Percentiles rank a stretch among this genome's conserved stretches.
Conservation (phyloP, 2,113 vertebrate genomes). For the Nerophis lumbriciformis region DNA sequence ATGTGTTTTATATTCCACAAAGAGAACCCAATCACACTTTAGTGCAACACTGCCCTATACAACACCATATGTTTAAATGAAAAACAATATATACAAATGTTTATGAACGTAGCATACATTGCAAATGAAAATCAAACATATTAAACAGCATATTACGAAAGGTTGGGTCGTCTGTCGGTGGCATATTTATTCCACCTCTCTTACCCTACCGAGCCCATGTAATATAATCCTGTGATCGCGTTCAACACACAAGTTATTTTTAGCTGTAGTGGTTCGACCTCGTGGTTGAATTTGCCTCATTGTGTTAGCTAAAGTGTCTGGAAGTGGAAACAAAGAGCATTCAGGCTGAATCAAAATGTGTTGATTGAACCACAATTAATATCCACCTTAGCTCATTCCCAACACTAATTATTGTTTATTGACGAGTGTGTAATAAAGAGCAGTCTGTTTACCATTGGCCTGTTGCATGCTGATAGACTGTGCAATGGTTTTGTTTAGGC, state of each 20-base stretch:
- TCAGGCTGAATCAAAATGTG: not conserved
- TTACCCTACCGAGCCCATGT: not conserved
- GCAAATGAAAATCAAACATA: too few relatives aligned
- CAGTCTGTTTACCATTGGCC: not conserved
- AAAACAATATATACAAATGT: too few relatives aligned
- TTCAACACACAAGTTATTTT: constrained; percentile 1
- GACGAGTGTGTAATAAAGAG: constrained; percentile 13
- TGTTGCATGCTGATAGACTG: constrained; percentile 33
- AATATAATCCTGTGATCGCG: not conserved
- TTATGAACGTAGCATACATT: too few relatives aligned
- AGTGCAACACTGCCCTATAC: too few relatives aligned
- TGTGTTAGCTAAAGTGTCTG: not conserved
- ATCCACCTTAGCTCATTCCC: not conserved
- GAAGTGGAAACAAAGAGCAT: not conserved
- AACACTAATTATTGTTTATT: constrained; percentile 8
- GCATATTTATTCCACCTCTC: too few relatives aligned
- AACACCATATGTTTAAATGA: too few relatives aligned
- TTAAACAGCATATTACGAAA: too few relatives aligned
- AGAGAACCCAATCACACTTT: too few relatives aligned
- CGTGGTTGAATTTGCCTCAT: not conserved
- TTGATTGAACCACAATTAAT: constrained; percentile 8
- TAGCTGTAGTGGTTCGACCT: not conserved
- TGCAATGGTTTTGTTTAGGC: constrained; percentile 24
- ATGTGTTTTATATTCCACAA: too few relatives aligned
- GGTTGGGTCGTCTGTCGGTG: too few relatives aligned